These are phyloP conservation scores for Theretra japonica DNA, from an alignment of 2,888 invertebrate species.

Conservation along the genomic window DNA sequence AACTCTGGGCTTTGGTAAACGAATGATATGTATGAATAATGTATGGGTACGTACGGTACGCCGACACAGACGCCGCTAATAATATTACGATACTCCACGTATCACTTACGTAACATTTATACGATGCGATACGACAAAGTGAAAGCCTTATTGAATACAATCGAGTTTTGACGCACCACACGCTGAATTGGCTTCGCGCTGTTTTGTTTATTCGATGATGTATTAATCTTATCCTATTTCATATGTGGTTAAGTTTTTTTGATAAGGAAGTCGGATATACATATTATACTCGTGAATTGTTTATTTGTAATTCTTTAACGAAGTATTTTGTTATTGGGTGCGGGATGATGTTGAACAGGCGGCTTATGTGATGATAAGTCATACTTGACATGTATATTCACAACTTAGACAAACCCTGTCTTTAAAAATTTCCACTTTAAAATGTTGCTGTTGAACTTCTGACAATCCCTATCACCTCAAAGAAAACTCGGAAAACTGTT, in stretches of 20 bases:
- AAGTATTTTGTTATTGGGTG: no score
- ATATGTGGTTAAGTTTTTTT: not conserved
- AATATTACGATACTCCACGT: constrained; percentile 50
- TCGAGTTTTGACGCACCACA: constrained; percentile 23
- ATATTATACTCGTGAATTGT: no score
- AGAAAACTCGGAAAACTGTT: no score
- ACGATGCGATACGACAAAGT: constrained; percentile 26
- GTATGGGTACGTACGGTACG: constrained; percentile 49
- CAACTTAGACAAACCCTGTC: no score
- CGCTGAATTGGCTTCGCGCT: not conserved
- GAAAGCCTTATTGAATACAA: constrained; percentile 25
- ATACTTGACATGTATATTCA: no score
- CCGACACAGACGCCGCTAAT: constrained; percentile 49
- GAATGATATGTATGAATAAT: constrained; percentile 68
- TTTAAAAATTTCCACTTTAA: no score
- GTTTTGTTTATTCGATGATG: not conserved
- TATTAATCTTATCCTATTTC: constrained; percentile 7
- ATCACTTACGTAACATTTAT: constrained; percentile 39
- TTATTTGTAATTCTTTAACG: no score
- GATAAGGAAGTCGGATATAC: not conserved
- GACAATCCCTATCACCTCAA: no score
- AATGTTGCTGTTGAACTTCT: no score
- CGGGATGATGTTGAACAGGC: not conserved
- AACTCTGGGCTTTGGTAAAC: constrained; percentile 58
- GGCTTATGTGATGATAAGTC: no score